Conservation (phyloP, 2,888 invertebrate species). For the Acheta domesticus region DNA sequence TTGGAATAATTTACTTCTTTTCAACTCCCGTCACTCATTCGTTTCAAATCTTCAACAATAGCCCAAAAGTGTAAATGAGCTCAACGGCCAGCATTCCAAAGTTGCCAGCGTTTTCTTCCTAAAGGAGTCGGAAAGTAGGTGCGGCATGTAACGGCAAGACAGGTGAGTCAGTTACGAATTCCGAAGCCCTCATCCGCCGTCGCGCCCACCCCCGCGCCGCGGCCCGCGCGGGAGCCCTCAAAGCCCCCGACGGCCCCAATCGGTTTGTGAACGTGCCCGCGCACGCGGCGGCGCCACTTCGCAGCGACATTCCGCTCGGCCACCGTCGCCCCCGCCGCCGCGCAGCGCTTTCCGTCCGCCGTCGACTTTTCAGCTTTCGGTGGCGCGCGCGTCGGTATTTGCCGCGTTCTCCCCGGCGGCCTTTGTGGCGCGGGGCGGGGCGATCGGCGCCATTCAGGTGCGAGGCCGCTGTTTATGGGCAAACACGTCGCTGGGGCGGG, state of each 20-base stretch:
- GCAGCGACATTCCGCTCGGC: background rate
- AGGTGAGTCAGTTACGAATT: no score
- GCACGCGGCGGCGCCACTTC: background rate
- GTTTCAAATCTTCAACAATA: no score
- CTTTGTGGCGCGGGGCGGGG: background rate
- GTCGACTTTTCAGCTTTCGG: background rate
- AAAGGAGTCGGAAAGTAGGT: no score
- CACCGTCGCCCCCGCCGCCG: background rate
- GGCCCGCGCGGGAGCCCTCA: background rate
- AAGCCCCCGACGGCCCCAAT: background rate
- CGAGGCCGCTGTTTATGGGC: background rate
- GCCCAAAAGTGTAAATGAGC: no score
- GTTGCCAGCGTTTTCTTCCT: no score
- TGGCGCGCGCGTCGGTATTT: background rate
- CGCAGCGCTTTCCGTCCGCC: background rate
- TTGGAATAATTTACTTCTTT: no score
- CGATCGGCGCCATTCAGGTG: conserved; percentile 18
- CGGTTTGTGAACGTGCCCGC: background rate
- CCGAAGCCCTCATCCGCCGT: no score
- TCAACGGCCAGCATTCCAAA: no score
- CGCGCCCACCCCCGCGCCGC: no score
- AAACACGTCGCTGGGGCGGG: background rate
- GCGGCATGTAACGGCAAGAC: no score
- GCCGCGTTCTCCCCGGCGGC: background rate
- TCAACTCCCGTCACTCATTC: no score